phyloP scores from a whole-genome alignment of 1,140 invertebrate genomes.

The Holcopasites calliopsidis region DNA sequence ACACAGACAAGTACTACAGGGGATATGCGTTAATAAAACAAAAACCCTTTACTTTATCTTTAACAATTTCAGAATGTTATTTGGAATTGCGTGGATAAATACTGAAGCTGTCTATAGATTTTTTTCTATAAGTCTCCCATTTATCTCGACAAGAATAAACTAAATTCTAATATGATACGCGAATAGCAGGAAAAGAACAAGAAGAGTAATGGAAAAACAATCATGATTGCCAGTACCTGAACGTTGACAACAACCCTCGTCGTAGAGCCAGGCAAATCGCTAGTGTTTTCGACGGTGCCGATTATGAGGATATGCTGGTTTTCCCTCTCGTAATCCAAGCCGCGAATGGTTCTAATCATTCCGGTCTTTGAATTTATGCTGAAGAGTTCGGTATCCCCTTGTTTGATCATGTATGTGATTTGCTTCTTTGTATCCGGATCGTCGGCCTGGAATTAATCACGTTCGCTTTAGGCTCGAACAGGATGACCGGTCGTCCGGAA shows the following conservation, averaged over 20 bases:
- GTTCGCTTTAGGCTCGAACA: conserved; percentile 34
- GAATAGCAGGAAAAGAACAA: too few species aligned
- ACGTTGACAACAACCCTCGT: conserved; percentile 89
- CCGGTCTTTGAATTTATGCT: conserved; percentile 89
- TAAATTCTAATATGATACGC: too few species aligned
- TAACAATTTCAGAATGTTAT: too few species aligned
- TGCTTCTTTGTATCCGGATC: conserved; percentile 90
- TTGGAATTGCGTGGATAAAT: too few species aligned
- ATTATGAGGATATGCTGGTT: conserved; percentile 87
- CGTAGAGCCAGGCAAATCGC: conserved; percentile 85
- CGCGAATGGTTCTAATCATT: conserved; percentile 86
- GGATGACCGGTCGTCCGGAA: conserved; percentile 20
- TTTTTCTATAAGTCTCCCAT: too few species aligned
- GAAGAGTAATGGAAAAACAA: neutral
- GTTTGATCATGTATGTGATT: conserved; percentile 91
- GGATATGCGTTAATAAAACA: too few species aligned
- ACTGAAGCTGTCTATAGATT: too few species aligned
- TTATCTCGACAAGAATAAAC: too few species aligned
- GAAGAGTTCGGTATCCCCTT: conserved; percentile 90
- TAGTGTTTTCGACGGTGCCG: conserved; percentile 90
- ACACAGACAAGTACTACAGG: too few species aligned
- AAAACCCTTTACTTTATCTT: too few species aligned
- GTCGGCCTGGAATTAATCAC: conserved; percentile 80
- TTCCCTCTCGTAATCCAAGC: conserved; percentile 89
- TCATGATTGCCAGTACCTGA: conserved; percentile 80